phyloP scores from a whole-genome alignment of 1,140 invertebrate genomes.

The Drosophila sechellia region DNA sequence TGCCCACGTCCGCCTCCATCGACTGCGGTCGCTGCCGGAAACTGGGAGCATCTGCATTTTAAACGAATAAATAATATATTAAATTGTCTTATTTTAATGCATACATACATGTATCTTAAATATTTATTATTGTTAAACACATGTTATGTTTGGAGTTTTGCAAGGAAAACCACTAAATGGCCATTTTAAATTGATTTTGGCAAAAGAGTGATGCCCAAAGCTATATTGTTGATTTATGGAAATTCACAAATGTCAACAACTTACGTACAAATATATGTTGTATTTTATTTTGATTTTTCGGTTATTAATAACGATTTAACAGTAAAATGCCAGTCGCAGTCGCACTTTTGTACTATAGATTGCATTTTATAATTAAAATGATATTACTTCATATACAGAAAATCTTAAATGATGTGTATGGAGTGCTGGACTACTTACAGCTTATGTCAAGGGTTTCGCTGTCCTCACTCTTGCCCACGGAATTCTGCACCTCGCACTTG shows the following conservation, averaged over 20 bases:
- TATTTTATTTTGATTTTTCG: not conserved
- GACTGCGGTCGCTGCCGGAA: conserved; percentile 88
- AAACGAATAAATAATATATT: not conserved
- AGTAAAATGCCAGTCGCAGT: not conserved
- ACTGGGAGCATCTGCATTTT: conserved; percentile 85
- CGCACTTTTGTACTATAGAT: not conserved
- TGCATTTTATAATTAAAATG: not conserved
- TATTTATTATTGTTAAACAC: not conserved
- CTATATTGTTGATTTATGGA: conserved; percentile 2
- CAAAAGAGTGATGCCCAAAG: conserved; percentile 1
- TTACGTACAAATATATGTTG: conserved; percentile 2
- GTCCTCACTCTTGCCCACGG: conserved; percentile 91
- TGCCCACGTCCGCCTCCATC: conserved; percentile 89
- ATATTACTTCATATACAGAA: not conserved
- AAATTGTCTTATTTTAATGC: no score
- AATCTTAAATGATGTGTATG: not conserved
- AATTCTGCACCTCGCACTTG: conserved; percentile 92
- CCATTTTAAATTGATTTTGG: not conserved
- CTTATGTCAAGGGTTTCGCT: conserved; percentile 90
- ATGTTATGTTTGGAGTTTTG: no score
- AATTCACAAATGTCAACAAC: conserved; percentile 4
- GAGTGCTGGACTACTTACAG: conserved; percentile 86
- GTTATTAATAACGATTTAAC: not conserved
- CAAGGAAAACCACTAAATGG: not conserved
- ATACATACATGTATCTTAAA: not conserved